phyloP scores from a whole-genome alignment of 2,113 vertebrate genomes.

The Baryphthengus martii region DNA sequence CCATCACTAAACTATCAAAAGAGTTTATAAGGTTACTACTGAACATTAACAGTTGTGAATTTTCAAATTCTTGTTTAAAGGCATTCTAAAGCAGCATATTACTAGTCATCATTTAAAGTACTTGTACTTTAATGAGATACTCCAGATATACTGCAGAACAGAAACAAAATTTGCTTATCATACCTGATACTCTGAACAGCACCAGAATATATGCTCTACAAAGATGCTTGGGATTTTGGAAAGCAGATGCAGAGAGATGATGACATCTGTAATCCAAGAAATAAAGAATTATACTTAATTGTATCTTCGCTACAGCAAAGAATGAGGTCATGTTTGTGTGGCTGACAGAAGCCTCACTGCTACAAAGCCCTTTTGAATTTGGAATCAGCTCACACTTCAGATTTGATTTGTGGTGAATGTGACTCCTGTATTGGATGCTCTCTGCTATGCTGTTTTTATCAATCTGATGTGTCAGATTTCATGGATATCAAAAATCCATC shows the following conservation, averaged over 20 bases:
- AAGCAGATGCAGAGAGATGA: neutral
- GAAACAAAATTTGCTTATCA: neutral
- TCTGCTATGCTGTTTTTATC: neutral
- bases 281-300: neutral
- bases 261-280: neutral
- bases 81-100: neutral
- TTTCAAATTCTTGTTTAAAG: neutral
- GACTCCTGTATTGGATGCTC: neutral
- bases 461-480: neutral
- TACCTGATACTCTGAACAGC: neutral
- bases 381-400: neutral
- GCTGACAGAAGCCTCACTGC: neutral
- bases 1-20: neutral
- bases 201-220: neutral
- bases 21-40: neutral
- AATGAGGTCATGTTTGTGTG: neutral
- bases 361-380: neutral
- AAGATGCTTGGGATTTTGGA: neutral
- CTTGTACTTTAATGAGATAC: neutral
- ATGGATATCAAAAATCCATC: neutral
- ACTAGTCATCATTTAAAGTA: neutral
- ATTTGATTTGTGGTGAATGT: neutral
- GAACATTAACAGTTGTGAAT: neutral
- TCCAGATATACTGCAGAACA: neutral
- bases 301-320: neutral